A percentile compares a stretch with the other conserved stretches of the same genome.
Conservation (phyloP, 2,797 vertebrate genomes). For the Etheostoma perlongum region DNA sequence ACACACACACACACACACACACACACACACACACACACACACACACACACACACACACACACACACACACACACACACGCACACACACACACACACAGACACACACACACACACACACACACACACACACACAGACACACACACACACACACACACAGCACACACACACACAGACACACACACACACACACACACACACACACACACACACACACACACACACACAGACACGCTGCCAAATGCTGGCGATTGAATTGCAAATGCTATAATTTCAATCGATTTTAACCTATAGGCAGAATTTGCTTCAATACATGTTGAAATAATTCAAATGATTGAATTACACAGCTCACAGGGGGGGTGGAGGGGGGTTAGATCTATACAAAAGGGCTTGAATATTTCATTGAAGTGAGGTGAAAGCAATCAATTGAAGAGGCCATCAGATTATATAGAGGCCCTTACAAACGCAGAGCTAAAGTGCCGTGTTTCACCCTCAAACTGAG, state of each 20-base stretch:
- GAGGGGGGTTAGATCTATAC: conserved; percentile 8
- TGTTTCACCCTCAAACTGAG: conserved; percentile 39
- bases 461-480: conserved; percentile 23
- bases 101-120: not conserved
- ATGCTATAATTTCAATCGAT: conserved; percentile 57
- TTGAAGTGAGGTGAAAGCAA: conserved; percentile 64
- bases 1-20: conserved; percentile 21
- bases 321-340: conserved; percentile 60
- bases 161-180: not conserved
- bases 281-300: conserved; percentile 46
- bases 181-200: conserved; percentile 10
- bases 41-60: conserved; percentile 35
- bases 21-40: not conserved
- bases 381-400: conserved; percentile 68
- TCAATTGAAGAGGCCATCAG: conserved; percentile 59
- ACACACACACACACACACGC: conserved; percentile 18
- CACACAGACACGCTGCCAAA: conserved; percentile 26
- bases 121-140: not conserved
- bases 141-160: conserved; percentile 8
- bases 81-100: no score
- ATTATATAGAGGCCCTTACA: conserved; percentile 31
- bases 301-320: conserved; percentile 41
- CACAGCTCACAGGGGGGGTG: conserved; percentile 5
- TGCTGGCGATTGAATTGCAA: conserved; percentile 50
- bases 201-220: conserved; percentile 27